Conservation (phyloP, 2,888 invertebrate species). For the Slavum lentiscoides region DNA sequence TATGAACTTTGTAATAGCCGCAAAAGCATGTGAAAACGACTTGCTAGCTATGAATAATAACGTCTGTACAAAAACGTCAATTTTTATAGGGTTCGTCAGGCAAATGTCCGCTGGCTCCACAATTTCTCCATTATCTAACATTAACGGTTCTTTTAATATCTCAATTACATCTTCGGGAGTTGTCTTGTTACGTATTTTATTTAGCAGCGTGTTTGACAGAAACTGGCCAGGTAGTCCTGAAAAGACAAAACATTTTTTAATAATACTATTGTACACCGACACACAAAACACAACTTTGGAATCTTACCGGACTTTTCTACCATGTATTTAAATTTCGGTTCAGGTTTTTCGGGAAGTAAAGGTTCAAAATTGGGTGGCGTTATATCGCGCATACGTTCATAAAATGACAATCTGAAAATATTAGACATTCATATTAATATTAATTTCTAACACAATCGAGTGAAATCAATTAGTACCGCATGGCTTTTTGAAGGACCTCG, state of each 20-base stretch:
- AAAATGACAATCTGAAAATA: conserved; percentile 79
- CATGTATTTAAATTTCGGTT: conserved; percentile 87
- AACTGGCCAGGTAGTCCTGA: conserved; percentile 73
- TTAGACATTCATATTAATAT: conserved; percentile 13
- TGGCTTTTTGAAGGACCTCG: conserved; percentile 86
- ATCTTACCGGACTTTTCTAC: conserved; percentile 84
- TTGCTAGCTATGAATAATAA: conserved; percentile 91
- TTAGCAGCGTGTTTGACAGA: conserved; percentile 83
- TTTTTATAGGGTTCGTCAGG: conserved; percentile 87
- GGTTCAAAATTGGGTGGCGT: conserved; percentile 84
- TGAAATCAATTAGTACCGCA: conserved; percentile 69
- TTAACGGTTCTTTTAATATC: conserved; percentile 81
- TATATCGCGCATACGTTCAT: conserved; percentile 89
- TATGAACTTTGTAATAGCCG: conserved; percentile 96
- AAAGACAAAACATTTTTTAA: not conserved
- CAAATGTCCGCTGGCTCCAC: conserved; percentile 68
- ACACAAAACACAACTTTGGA: not conserved
- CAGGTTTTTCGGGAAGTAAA: conserved; percentile 82
- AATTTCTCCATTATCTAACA: conserved; percentile 63
- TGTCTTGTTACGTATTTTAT: conserved; percentile 86
- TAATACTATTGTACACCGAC: not conserved
- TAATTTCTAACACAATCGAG: not conserved
- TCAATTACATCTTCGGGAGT: conserved; percentile 86
- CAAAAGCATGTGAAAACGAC: conserved; percentile 97
- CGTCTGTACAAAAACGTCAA: conserved; percentile 96